Base-by-base conservation (phyloP, 1,140 invertebrate genomes). In the Agrilus planipennis region DNA sequence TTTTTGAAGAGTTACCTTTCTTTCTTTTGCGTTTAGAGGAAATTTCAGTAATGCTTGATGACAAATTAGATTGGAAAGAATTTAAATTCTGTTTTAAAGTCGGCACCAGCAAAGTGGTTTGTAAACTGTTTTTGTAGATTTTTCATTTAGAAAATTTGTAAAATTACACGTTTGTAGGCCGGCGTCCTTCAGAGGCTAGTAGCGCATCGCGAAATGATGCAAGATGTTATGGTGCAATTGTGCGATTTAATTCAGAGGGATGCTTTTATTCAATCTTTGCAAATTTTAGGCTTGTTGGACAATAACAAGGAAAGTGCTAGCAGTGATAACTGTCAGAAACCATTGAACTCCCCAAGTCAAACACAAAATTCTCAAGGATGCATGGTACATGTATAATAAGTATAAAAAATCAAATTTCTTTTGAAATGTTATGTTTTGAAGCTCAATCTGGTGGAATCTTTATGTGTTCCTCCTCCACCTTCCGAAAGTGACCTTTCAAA, bases 81-180 rank as follows among this genome's bases (percentile, higher is more conserved):
- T 80, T 77, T 61, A 79, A 79, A 51, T 79, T 79, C 55, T 73
- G 75, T 43, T 77, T 80, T 46, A 78, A 79, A 64, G 61, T 77
- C 32, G 75, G 72, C 11, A 78, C 76, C 25, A 77, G 76, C 34
- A 77, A 78, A 72, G 71, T 78, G 44, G 76, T 79, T 60, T 63
- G 72, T 65, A 7, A 31, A 44, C 9, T n/a, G n/a, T n/a, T n/a
- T n/a, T n/a, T n/a, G n/a, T n/a, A n/a, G 14, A n/a, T 9, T 9
- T 9, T 31, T 14, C 9, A 2, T 17, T 23, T 9, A 31, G 6
- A 31, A 14, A 9, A n/a, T 31, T 31, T 6, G 6, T 31, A n/a
- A 9, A 9, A 31, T 31, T 17, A 27, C 5, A 31, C 6, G 7
- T 19, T 40, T 31, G 10, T 31, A 31, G 29, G 10, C 29, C 15